A percentile compares a stretch with the other conserved stretches of the same genome.
phyloP scores from a whole-genome alignment of 2,888 invertebrate genomes.

The Doris montereyensis region DNA sequence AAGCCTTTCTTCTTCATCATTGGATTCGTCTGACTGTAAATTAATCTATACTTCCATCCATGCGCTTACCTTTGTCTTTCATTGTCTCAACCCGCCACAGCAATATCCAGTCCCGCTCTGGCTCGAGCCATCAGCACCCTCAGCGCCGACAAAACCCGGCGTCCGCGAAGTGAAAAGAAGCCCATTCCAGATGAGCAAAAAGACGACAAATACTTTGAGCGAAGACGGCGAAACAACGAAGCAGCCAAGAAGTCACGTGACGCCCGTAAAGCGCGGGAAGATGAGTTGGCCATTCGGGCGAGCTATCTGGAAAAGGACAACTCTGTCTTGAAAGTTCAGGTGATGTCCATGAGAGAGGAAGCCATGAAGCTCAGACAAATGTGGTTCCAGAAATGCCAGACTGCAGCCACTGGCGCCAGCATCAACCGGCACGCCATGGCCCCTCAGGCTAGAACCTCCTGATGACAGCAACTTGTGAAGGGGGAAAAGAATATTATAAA shows the following conservation, averaged over 20 bases:
- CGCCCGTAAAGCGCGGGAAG: slow-evolving; percentile 88
- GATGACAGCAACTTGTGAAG: too few relatives aligned
- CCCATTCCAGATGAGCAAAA: slow-evolving; percentile 43
- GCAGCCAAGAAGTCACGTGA: slow-evolving; percentile 78
- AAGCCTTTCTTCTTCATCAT: too few relatives aligned
- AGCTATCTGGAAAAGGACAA: slow-evolving; percentile 86
- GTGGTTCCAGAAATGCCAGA: slow-evolving; percentile 29
- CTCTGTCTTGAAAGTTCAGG: slow-evolving; percentile 10
- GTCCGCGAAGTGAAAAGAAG: slow-evolving; percentile 41
- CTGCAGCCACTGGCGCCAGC: neutral
- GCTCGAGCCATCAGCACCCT: slow-evolving; percentile 32
- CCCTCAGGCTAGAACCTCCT: too few relatives aligned
- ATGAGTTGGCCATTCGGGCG: slow-evolving; percentile 89
- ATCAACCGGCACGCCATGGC: neutral
- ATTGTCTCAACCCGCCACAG: too few relatives aligned
- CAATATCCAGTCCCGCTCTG: slow-evolving; percentile 18
- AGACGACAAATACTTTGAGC: slow-evolving; percentile 40
- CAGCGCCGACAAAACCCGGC: slow-evolving; percentile 11
- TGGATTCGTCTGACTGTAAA: too few relatives aligned
- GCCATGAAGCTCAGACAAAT: slow-evolving; percentile 15
- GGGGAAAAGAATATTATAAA: too few relatives aligned
- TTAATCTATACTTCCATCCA: too few relatives aligned
- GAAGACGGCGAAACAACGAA: slow-evolving; percentile 37
- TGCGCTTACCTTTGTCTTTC: too few relatives aligned
- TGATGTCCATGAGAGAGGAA: slow-evolving; percentile 22